These are phyloP conservation scores for Epinephelus coioides DNA, from an alignment of 2,797 vertebrate species.

Conservation along the genomic window DNA sequence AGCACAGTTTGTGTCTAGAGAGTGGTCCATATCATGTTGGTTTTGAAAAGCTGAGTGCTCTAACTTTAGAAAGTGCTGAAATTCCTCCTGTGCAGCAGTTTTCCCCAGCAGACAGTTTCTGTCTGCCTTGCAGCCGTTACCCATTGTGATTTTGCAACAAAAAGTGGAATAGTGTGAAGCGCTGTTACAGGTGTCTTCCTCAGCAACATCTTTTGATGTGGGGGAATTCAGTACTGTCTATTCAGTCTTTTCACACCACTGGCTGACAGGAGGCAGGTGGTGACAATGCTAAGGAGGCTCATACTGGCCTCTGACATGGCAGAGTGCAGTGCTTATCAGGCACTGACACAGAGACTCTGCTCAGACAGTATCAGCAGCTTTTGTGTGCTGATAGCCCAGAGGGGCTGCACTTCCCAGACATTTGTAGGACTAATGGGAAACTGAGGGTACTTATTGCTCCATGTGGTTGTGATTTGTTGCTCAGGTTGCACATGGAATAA, in stretches of 20 bases:
- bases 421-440: conserved; percentile 30
- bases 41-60: conserved; percentile 24
- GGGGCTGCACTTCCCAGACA: conserved; percentile 49
- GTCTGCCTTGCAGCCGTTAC: conserved; percentile 10
- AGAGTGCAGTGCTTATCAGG: conserved; percentile 67
- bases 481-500: conserved; percentile 1
- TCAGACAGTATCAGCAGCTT: conserved; percentile 66
- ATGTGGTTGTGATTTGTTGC: neutral
- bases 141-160: conserved; percentile 15
- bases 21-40: neutral
- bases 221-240: conserved; percentile 31
- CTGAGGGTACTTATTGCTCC: neutral
- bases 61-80: conserved; percentile 1
- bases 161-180: conserved; percentile 24
- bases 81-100: conserved; percentile 30
- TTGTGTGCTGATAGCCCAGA: conserved; percentile 61
- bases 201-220: conserved; percentile 45
- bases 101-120: conserved; percentile 18
- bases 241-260: conserved; percentile 25
- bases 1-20: neutral
- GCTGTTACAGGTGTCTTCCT: conserved; percentile 38
- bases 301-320: conserved; percentile 40
- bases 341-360: conserved; percentile 62
- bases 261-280: conserved; percentile 37
- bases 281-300: conserved; percentile 62